Percentiles rank a stretch among this genome's conserved stretches.
Evolutionary conservation across 2,113 vertebrate genomes (phyloP).

Genomic region (Malurus melanocephalus): DNA sequence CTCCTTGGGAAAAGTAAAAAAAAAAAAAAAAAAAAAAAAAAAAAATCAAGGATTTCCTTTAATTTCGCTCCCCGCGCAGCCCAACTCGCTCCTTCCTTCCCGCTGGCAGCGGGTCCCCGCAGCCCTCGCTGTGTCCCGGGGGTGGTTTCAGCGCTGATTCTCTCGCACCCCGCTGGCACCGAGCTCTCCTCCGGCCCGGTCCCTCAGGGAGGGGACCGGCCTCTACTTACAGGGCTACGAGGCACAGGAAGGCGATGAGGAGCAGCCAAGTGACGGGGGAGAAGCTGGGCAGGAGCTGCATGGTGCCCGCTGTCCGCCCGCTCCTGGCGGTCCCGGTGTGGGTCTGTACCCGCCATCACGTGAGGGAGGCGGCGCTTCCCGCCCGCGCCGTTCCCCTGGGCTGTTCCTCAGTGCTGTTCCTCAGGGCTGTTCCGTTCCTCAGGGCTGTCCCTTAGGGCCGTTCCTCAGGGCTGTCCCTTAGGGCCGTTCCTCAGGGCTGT

Average conservation of each 20-base stretch:
- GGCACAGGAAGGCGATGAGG: conserved; percentile 22
- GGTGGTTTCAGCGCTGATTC: neutral
- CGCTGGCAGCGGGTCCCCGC: fast-evolving
- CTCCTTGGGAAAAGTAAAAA: neutral
- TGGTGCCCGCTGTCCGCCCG: neutral
- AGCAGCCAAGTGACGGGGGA: conserved; percentile 66
- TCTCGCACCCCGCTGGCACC: no score
- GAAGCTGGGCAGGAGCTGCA: conserved; percentile 9
- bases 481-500: no score
- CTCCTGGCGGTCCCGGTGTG: fast-evolving
- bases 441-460: neutral
- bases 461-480: no score
- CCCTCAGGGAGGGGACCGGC: neutral
- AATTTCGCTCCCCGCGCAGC: neutral
- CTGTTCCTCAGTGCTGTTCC: no score
- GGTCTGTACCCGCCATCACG: neutral
- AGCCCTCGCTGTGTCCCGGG: neutral
- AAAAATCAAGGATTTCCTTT: neutral
- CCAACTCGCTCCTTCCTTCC: neutral
- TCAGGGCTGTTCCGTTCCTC: no score
- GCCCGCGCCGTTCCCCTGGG: neutral
- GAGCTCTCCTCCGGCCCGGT: neutral
- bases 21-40: neutral
- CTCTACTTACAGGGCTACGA: conserved; percentile 64
- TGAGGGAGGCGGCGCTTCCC: neutral